Evolutionary conservation across 2,797 vertebrate genomes (phyloP), one percentile per base, ranked within the genome.

Genomic region (Kryptolebias ocellatus): DNA sequence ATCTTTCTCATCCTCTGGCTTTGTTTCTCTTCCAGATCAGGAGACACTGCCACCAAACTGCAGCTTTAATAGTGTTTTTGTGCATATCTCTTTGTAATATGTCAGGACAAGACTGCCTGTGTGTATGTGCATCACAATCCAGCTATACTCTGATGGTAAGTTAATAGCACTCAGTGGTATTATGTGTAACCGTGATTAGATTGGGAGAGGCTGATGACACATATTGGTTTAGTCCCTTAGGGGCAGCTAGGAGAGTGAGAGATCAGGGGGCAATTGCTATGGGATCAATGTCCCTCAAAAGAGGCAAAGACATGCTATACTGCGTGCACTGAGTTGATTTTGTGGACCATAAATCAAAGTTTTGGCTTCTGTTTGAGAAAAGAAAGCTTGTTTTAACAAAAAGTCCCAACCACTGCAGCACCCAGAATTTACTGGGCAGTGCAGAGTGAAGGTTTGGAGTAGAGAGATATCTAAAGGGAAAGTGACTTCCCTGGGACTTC

Each of bases 401-500:
- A 27, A 61, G 12, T 45, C 10, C 24, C 14, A 47, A 37, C n/a
- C 20, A 44, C n/a, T 42, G 49, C 16, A 55, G 27, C 37, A 47
- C 5, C 17, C 17, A 53, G 11, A 39, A 53, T 52, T 39, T 60
- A 52, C 28, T 46, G 60, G 10, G 28, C 55, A 59, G 58, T 53
- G 59, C 44, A 54, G 72, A 66, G 61, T 0, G 27, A 49, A 67
- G 46, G 66, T 47, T 71, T 53, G 49, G 72, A 74, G 70, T 15
- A 34, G 53, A 73, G 72, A 78, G 63, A 60, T 47, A 58, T 72
- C 67, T 42, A 64, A 72, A 78, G 78, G 79, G 75, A 88, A 84
- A 92, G 86, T 83, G 90, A 93, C 93, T 93, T 93, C 88, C 84
- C 80, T 66, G 85, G 88, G 93, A 94, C 94, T 94, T 94, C 92